A percentile compares a stretch with the other conserved stretches of the same genome.
These are phyloP conservation scores for Lithophane socia DNA, from an alignment of 2,888 invertebrate species.

Conservation along the genomic window DNA sequence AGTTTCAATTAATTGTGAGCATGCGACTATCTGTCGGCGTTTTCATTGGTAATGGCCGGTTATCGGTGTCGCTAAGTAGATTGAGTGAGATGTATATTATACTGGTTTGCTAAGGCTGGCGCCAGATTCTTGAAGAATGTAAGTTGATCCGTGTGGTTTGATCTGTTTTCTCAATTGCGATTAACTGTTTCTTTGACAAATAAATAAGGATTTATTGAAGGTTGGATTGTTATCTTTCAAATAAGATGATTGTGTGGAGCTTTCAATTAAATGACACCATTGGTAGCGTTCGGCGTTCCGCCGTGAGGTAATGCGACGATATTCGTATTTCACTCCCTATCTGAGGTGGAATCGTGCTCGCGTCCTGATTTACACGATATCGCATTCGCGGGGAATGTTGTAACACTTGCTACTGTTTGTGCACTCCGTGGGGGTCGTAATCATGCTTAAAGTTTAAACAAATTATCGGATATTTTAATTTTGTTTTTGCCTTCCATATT, in stretches of 20 bases:
- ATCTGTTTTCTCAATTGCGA: slow-evolving; percentile 69
- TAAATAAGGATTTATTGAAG: slow-evolving; percentile 34
- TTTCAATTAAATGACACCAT: slow-evolving; percentile 65
- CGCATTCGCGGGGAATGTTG: slow-evolving; percentile 75
- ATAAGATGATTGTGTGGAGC: slow-evolving; percentile 30
- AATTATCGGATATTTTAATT: slow-evolving; percentile 1
- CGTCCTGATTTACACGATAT: slow-evolving; percentile 86
- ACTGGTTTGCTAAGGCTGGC: slow-evolving; percentile 79
- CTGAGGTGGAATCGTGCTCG: slow-evolving; percentile 80
- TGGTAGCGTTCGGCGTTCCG: slow-evolving; percentile 57
- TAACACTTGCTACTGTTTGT: slow-evolving; percentile 80
- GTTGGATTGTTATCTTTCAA: slow-evolving; percentile 40
- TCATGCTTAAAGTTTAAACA: slow-evolving; percentile 30
- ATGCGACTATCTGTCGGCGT: slow-evolving; percentile 86
- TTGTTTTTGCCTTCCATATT: not conserved
- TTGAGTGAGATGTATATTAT: slow-evolving; percentile 85
- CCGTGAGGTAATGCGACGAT: slow-evolving; percentile 81
- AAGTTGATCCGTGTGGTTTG: slow-evolving; percentile 68
- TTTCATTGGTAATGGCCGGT: slow-evolving; percentile 86
- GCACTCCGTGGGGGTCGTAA: slow-evolving; percentile 54
- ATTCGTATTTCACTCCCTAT: slow-evolving; percentile 86
- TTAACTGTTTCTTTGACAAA: slow-evolving; percentile 50
- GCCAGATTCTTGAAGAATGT: slow-evolving; percentile 75
- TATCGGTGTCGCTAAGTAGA: slow-evolving; percentile 88
- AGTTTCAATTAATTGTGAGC: slow-evolving; percentile 90